Evolutionary conservation across 2,797 vertebrate species (phyloP).

Genomic region (Clamator glandarius): DNA sequence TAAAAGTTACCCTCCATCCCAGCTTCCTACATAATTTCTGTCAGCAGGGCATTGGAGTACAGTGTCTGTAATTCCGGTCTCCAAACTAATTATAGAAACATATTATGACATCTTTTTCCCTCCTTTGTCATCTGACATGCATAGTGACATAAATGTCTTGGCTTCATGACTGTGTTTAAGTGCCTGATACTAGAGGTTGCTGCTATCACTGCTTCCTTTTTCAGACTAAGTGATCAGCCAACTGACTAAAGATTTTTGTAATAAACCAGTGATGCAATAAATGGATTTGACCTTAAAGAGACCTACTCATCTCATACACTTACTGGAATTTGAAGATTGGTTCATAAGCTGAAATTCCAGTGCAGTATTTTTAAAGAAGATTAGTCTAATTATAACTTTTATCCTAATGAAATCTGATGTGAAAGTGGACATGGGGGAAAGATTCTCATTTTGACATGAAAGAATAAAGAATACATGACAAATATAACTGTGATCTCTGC

Average conservation of each 20-base stretch:
- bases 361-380: neutral
- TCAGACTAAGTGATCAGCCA: neutral
- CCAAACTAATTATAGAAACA: constrained; percentile 1
- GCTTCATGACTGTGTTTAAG: neutral
- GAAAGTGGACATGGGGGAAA: neutral
- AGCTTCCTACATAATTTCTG: constrained; percentile 11
- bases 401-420: neutral
- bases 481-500: neutral
- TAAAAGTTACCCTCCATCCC: neutral
- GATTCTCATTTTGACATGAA: neutral
- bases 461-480: neutral
- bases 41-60: neutral
- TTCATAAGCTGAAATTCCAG: neutral
- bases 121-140: neutral
- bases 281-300: neutral
- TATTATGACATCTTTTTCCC: neutral
- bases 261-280: constrained; percentile 28
- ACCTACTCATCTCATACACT: neutral
- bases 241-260: neutral
- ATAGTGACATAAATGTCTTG: neutral
- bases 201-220: neutral
- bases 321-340: neutral
- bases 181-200: neutral
- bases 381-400: neutral
- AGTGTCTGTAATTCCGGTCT: neutral